A percentile compares a stretch with the other conserved stretches of the same genome.
phyloP scores from a whole-genome alignment of 2,113 vertebrate species.

The Crotalus horridus region DNA sequence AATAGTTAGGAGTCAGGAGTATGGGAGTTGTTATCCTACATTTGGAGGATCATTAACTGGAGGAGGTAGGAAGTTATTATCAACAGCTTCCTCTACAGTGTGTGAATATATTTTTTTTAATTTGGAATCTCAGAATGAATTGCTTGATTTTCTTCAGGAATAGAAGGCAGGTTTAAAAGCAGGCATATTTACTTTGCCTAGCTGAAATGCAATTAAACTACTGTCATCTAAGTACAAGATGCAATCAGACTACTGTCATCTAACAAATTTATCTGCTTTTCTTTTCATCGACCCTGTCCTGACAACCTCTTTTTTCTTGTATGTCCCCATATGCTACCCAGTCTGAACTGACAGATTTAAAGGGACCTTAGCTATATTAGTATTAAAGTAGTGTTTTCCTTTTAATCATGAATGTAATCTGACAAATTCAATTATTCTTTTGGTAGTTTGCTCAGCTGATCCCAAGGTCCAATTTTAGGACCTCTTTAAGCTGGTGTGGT shows the following conservation, averaged over 20 bases:
- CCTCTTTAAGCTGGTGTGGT: neutral
- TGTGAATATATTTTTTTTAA: neutral
- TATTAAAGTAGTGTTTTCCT: neutral
- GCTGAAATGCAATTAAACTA: neutral
- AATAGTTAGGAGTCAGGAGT: neutral
- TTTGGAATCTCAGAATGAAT: neutral
- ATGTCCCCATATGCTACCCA: neutral
- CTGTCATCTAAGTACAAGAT: neutral
- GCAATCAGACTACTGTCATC: neutral
- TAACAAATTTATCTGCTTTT: neutral
- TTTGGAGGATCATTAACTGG: neutral
- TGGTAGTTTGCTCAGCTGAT: neutral
- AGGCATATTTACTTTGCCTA: neutral
- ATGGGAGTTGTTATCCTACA: neutral
- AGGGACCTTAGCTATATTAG: neutral
- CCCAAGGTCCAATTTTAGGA: neutral
- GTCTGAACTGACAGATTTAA: neutral
- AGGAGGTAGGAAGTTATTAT: neutral
- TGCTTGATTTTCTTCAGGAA: neutral
- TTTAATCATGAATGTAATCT: neutral
- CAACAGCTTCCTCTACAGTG: neutral
- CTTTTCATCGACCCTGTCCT: neutral
- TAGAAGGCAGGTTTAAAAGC: neutral
- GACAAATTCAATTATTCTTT: neutral
- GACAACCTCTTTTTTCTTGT: neutral